Conservation (phyloP, 2,888 invertebrate genomes). For the Torymus aiolomorphi region DNA sequence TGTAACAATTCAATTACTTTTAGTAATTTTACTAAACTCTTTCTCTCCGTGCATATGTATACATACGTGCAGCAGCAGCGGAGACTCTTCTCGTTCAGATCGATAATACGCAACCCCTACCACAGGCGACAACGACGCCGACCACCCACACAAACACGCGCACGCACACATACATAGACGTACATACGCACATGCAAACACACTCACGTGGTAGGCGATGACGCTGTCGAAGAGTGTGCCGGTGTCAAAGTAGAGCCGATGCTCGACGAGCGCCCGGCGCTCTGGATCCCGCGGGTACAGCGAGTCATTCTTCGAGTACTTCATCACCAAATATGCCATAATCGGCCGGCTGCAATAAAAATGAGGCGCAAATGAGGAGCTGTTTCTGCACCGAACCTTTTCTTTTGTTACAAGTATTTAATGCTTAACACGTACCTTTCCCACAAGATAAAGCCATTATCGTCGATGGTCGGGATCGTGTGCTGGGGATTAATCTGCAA, state of each 20-base stretch:
- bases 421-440: slow-evolving; percentile 79
- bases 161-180: no score
- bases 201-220: slow-evolving; percentile 84
- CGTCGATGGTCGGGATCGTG: slow-evolving; percentile 88
- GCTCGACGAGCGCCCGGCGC: slow-evolving; percentile 86
- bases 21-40: no score
- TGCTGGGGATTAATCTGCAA: slow-evolving; percentile 88
- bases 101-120: no score
- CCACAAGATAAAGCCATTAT: slow-evolving; percentile 88
- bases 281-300: slow-evolving; percentile 87
- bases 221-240: slow-evolving; percentile 85
- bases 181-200: neutral
- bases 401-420: slow-evolving; percentile 8
- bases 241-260: slow-evolving; percentile 87
- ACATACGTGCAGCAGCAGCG: no score
- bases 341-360: slow-evolving; percentile 82
- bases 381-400: no score
- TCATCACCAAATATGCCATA: slow-evolving; percentile 86
- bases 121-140: no score
- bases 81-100: no score
- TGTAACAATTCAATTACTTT: no score
- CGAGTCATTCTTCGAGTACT: slow-evolving; percentile 86
- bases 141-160: no score
- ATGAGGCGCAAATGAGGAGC: slow-evolving; percentile 2
- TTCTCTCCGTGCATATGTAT: no score